Conservation (phyloP, 2,113 vertebrate species). For the Rana temporaria region DNA sequence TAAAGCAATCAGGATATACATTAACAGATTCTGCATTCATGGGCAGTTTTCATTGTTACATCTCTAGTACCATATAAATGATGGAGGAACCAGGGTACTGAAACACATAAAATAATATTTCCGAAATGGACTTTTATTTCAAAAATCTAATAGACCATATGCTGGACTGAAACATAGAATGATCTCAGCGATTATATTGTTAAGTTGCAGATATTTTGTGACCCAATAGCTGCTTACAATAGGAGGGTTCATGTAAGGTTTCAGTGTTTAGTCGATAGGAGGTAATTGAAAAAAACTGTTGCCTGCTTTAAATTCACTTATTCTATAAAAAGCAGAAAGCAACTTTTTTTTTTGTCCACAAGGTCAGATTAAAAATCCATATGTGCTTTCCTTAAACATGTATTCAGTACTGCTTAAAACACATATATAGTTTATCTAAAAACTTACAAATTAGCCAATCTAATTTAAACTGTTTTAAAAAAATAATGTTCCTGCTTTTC, state of each 20-base stretch:
- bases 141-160: conserved; percentile 20
- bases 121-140: conserved; percentile 29
- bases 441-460: no score
- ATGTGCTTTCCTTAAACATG: not conserved
- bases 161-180: conserved; percentile 18
- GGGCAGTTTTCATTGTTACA: not conserved
- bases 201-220: conserved; percentile 21
- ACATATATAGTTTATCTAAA: no score
- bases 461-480: no score
- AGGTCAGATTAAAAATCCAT: not conserved
- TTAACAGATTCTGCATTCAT: conserved; percentile 21
- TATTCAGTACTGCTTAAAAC: no score
- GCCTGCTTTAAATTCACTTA: conserved; percentile 17
- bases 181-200: conserved; percentile 22
- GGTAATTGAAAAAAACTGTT: conserved; percentile 15
- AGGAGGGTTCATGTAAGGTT: conserved; percentile 26
- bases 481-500: no score
- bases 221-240: not conserved
- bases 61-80: conserved; percentile 26
- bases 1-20: conserved; percentile 12
- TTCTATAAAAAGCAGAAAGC: conserved; percentile 4
- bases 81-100: conserved; percentile 2
- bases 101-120: conserved; percentile 38
- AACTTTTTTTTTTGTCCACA: no score
- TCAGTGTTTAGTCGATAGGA: conserved; percentile 47